A percentile compares a stretch with the other conserved stretches of the same genome.
These are phyloP conservation scores for Micromussa lordhowensis DNA, from an alignment of 92 coral and sea anemone genomes.

Conservation along the genomic window DNA sequence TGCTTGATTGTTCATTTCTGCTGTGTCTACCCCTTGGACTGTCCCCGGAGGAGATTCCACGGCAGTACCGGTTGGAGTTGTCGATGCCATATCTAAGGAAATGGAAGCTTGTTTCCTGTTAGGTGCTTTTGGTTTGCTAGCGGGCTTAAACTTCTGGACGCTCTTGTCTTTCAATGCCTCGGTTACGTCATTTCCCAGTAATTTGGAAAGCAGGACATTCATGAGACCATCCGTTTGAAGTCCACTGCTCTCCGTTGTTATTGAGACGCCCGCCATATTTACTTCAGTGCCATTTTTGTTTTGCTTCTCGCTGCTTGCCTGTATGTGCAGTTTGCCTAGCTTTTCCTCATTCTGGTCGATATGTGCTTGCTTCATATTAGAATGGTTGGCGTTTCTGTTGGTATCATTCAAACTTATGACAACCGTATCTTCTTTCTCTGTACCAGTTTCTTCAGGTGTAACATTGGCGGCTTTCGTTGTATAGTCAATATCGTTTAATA, in stretches of 20 bases:
- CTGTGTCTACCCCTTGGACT: slow-evolving; percentile 62
- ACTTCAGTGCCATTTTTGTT: slow-evolving; percentile 33
- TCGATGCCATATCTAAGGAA: slow-evolving; percentile 39
- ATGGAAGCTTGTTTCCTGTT: background rate
- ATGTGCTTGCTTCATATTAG: background rate
- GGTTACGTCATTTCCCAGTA: slow-evolving; percentile 28
- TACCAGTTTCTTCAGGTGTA: background rate
- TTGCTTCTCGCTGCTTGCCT: slow-evolving; percentile 37
- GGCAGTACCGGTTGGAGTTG: slow-evolving; percentile 41
- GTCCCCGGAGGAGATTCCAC: slow-evolving; percentile 78
- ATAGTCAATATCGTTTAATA: slow-evolving; percentile 23
- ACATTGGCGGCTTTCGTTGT: background rate
- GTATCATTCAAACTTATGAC: slow-evolving; percentile 4
- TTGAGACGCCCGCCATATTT: slow-evolving; percentile 39
- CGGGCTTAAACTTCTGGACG: background rate
- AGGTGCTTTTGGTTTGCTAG: background rate
- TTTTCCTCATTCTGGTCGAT: background rate
- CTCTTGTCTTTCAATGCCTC: slow-evolving; percentile 30
- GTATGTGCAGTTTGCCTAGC: slow-evolving; percentile 8
- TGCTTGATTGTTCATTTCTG: slow-evolving; percentile 33
- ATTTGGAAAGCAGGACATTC: slow-evolving; percentile 25
- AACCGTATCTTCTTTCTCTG: slow-evolving; percentile 12
- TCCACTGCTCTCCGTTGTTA: slow-evolving; percentile 44
- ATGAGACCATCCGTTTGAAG: slow-evolving; percentile 28
- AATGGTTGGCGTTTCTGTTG: background rate